Conservation (phyloP, 2,888 invertebrate genomes). For the Zygothrica quintamaculata region DNA sequence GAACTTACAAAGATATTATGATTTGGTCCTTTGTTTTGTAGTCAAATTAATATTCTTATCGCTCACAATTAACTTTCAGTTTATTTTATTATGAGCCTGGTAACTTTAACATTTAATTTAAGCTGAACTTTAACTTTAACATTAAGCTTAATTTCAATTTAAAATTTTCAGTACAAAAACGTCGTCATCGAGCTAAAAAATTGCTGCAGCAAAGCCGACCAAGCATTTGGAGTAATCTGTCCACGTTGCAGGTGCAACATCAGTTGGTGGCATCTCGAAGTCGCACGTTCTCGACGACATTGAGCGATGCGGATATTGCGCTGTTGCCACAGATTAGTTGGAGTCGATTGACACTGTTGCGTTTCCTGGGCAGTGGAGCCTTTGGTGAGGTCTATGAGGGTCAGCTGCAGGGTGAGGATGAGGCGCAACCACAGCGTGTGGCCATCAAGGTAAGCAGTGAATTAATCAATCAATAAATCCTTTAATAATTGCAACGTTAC, state of each 20-base stretch:
- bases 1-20: no score
- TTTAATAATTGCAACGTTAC: slow-evolving; percentile 13
- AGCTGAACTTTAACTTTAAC: no score
- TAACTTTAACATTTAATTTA: no score
- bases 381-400: slow-evolving; percentile 99
- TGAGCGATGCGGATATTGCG: slow-evolving; percentile 91
- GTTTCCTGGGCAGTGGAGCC: slow-evolving; percentile 97
- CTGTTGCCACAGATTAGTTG: slow-evolving; percentile 93
- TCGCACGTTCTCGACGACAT: slow-evolving; percentile 90
- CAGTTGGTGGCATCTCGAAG: slow-evolving; percentile 86
- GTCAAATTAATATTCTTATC: no score
- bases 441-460: slow-evolving; percentile 91
- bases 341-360: slow-evolving; percentile 93
- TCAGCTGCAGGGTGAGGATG: slow-evolving; percentile 89
- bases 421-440: slow-evolving; percentile 91
- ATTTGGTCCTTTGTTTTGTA: no score
- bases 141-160: no score
- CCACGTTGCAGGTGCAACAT: slow-evolving; percentile 90
- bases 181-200: slow-evolving; percentile 89
- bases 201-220: slow-evolving; percentile 86
- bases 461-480: not conserved
- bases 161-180: slow-evolving; percentile 86
- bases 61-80: no score
- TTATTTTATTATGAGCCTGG: no score
- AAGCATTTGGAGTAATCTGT: slow-evolving; percentile 92